These are phyloP conservation scores for Neostethus bicornis DNA, from an alignment of 2,797 vertebrate genomes.

Conservation along the genomic window DNA sequence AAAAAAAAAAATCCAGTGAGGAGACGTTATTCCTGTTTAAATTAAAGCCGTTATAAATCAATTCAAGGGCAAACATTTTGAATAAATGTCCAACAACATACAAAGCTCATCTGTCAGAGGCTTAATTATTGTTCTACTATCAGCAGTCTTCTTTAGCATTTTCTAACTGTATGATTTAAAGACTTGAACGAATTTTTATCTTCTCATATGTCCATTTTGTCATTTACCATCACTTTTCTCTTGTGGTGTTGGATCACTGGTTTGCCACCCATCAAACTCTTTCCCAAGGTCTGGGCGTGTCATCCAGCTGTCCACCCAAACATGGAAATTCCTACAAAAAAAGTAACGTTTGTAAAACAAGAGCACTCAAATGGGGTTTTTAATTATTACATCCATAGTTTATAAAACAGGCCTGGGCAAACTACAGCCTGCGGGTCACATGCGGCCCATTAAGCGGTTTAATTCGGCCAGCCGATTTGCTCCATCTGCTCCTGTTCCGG, in stretches of 20 bases:
- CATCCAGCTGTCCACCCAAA: constrained; percentile 93
- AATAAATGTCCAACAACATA: too few species aligned
- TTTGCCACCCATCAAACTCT: constrained; percentile 86
- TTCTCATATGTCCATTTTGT: constrained; percentile 4
- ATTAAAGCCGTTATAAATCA: neutral
- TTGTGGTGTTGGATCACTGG: constrained; percentile 88
- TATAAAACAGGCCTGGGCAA: neutral
- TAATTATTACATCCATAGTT: too few species aligned
- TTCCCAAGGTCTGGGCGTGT: constrained; percentile 81
- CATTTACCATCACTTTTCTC: constrained; percentile 87
- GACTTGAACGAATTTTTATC: too few species aligned
- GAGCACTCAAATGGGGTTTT: too few species aligned
- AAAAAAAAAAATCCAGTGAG: neutral
- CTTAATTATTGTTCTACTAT: too few species aligned
- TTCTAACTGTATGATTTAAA: too few species aligned
- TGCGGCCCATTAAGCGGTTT: too few species aligned
- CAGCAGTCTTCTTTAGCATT: too few species aligned
- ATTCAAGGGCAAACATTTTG: neutral
- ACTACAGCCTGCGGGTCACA: too few species aligned
- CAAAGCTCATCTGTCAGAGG: too few species aligned
- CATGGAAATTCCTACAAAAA: constrained; percentile 88
- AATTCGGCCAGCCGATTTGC: too few species aligned
- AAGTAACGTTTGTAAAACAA: neutral
- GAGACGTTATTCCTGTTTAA: neutral
- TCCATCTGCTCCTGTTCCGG: too few species aligned